These are phyloP conservation scores for Chironex yamaguchii DNA, from an alignment of 30 jellyfish, hydroid and myxozoan species.

Conservation along the genomic window DNA sequence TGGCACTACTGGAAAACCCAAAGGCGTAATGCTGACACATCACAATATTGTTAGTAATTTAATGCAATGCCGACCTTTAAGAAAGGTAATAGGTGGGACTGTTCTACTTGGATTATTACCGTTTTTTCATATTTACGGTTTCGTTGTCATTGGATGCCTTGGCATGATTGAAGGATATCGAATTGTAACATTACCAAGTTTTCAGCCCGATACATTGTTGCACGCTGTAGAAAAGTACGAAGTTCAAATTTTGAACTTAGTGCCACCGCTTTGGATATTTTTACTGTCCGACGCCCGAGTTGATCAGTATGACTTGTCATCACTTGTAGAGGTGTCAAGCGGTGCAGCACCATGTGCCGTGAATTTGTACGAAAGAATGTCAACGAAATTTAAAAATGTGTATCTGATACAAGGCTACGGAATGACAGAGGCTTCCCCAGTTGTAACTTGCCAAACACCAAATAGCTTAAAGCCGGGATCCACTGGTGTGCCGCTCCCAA, in stretches of 20 bases:
- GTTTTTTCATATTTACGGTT: constrained; percentile 80
- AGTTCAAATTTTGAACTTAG: constrained; percentile 53
- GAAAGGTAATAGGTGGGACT: constrained; percentile 29
- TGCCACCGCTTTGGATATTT: constrained; percentile 89
- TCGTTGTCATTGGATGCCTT: constrained; percentile 27
- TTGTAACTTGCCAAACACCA: constrained; percentile 54
- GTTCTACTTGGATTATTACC: constrained; percentile 72
- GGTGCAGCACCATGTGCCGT: constrained; percentile 96
- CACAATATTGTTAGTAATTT: constrained; percentile 61
- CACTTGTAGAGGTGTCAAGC: constrained; percentile 34
- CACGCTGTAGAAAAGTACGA: constrained; percentile 59
- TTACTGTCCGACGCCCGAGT: constrained; percentile 77
- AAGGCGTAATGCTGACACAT: constrained; percentile 91
- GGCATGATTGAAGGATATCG: constrained; percentile 56
- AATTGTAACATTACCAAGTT: constrained; percentile 64
- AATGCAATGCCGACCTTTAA: constrained; percentile 38
- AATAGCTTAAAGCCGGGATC: constrained; percentile 61
- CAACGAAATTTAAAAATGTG: too few species aligned
- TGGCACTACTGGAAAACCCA: constrained; percentile 94
- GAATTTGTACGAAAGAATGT: constrained; percentile 61
- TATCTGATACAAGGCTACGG: constrained; percentile 68
- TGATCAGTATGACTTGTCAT: constrained; percentile 68
- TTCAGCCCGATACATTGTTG: constrained; percentile 81
- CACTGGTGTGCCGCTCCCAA: constrained; percentile 72
- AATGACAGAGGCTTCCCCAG: constrained; percentile 75